Evolutionary conservation across 2,888 invertebrate species (phyloP), one percentile per base, ranked within the genome.

Genomic region (Melanchra persicariae): DNA sequence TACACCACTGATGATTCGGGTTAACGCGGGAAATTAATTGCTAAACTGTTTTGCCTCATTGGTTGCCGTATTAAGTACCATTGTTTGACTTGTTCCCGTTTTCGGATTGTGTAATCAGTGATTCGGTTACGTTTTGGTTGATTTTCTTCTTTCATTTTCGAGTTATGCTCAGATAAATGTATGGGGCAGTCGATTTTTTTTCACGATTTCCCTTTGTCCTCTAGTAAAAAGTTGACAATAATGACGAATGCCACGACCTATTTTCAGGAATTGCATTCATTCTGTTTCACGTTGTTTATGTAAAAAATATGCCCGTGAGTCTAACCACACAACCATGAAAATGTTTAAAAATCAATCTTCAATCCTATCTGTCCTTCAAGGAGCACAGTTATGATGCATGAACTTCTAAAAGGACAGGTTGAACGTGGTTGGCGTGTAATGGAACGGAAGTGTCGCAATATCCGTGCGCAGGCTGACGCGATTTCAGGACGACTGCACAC

Each of bases 391-490:
- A 24, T 69, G 54, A 51, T 26, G 26, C 54, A 63, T 62, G 47
- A 68, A 45, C 60, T 49, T 52, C 22, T 19, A 24, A 24, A 57
- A 69, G 34, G 51, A 57, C 55, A 52, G 57, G 26, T 70, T 57
- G 64, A 77, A 81, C 59, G 81, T 67, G 74, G 77, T 77, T 64
- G 49, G 54, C 70, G 62, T 61, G 82, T 87, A 87, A 88, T 87
- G 80, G 80, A 82, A 72, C 76, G 87, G 87, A 87, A 87, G 71
- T 73, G 68, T 77, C 70, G 87, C 83, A 85, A 88, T 88, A 85
- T 88, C 88, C 88, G 88, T 54, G 55, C 55, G 64, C 77, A 70
- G 52, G 19, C 65, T 67, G 65, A 17, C 60, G 63, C 34, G 43
- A 62, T 62, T 78, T 55, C 65, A 77, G 68, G 66, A 71, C 63